Evolutionary conservation across 2,888 invertebrate species (phyloP), one percentile per base, ranked within the genome.

Genomic region (Cabera pusaria): DNA sequence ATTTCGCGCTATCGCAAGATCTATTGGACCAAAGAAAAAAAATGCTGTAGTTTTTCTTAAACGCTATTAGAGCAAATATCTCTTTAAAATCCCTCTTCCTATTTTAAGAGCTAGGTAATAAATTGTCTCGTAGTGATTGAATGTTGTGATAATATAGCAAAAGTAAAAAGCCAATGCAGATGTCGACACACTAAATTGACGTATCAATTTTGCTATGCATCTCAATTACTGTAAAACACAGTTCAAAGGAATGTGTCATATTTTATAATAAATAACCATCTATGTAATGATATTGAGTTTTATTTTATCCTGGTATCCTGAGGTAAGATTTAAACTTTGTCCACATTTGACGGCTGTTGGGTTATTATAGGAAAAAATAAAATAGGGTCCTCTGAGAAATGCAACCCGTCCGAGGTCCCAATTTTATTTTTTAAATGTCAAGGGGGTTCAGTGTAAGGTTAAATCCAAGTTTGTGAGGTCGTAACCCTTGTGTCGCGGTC

Each of bases 221-320:
- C 74, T 84, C 77, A 78, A 81, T 76, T 80, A 83, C 77, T 84
- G 84, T 84, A 77, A 34, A 76, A 83, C 80, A 83, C 86, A 76
- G 85, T 85, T 85, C 82, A 86, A 85, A 84, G 74, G 86, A 86
- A 86, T 86, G 88, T 88, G 88, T 87, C 87, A 88, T 87, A 88
- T 88, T 88, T 88, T 88, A 88, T 88, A 88, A 82, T 88, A 88
- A 88, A 88, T 88, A 88, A 88, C 83, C 87, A 84, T 88, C 81
- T 87, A 86, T 88, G 88, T 88, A 87, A 78, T 72, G 58, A 66
- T 56, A n/a, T n/a, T n/a, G n/a, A n/a, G n/a, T 76, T 80, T 75
- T 68, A 67, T 65, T 72, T 54, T n/a, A n/a, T n/a, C n/a, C n/a
- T n/a, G n/a, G n/a, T n/a, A n/a, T n/a, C n/a, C n/a, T n/a, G n/a